Conservation (phyloP, 2,888 invertebrate species). For the Habroteleia sp. region DNA sequence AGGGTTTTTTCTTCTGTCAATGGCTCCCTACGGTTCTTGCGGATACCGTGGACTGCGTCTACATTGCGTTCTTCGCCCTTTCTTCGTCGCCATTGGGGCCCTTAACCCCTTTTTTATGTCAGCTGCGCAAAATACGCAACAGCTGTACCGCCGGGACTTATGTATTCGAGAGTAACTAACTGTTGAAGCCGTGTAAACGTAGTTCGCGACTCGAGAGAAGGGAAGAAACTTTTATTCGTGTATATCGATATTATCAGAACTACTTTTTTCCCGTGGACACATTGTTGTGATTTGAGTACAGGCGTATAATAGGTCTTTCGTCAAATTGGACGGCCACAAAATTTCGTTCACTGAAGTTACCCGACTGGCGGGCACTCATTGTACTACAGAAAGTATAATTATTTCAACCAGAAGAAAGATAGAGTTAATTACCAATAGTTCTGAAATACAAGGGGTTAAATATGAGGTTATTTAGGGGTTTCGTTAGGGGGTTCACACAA, state of each 20-base stretch:
- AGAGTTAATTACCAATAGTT: constrained; percentile 29
- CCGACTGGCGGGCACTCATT: constrained; percentile 22
- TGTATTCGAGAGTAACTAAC: constrained; percentile 63
- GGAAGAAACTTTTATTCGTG: constrained; percentile 60
- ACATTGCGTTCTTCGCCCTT: constrained; percentile 65
- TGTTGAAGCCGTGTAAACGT: constrained; percentile 60
- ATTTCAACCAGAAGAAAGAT: constrained; percentile 26
- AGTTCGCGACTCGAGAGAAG: constrained; percentile 52
- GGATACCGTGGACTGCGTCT: constrained; percentile 52
- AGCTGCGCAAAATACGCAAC: constrained; percentile 77
- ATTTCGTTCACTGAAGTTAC: constrained; percentile 36
- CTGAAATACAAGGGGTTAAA: not conserved
- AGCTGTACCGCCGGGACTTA: constrained; percentile 73
- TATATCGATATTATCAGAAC: constrained; percentile 61
- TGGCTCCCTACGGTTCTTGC: constrained; percentile 55
- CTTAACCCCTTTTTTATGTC: constrained; percentile 80
- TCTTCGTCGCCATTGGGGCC: constrained; percentile 69
- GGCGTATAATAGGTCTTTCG: constrained; percentile 47
- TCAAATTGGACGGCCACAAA: constrained; percentile 51
- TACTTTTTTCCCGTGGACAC: constrained; percentile 57
- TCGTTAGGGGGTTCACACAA: too few species aligned
- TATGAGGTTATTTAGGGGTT: too few species aligned
- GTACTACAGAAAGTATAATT: constrained; percentile 35
- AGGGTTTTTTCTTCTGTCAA: constrained; percentile 66
- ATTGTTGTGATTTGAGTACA: constrained; percentile 59